phyloP scores from a whole-genome alignment of 2,888 invertebrate genomes.

The Tuta absoluta region DNA sequence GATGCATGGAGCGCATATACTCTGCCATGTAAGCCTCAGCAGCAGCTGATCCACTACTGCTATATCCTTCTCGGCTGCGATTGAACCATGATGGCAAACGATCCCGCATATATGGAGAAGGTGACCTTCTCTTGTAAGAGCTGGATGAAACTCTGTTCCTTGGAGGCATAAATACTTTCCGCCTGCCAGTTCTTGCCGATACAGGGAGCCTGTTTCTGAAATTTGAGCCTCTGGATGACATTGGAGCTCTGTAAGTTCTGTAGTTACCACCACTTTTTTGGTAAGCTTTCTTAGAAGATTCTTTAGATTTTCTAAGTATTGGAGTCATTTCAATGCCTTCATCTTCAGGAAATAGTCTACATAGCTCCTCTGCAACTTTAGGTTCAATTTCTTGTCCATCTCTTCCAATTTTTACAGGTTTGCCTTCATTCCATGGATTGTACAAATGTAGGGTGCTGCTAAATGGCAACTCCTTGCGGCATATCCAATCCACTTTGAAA shows the following conservation, averaged over 20 bases:
- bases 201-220: slow-evolving; percentile 78
- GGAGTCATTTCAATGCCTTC: slow-evolving; percentile 94
- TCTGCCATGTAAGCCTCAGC: slow-evolving; percentile 95
- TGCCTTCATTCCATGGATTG: slow-evolving; percentile 99
- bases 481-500: slow-evolving; percentile 98
- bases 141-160: slow-evolving; percentile 82
- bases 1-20: slow-evolving; percentile 94
- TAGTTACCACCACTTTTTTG: slow-evolving; percentile 77
- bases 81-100: slow-evolving; percentile 84
- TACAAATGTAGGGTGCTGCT: slow-evolving; percentile 95
- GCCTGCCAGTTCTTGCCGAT: slow-evolving; percentile 72
- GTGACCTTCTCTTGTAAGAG: slow-evolving; percentile 80
- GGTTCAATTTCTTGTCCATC: slow-evolving; percentile 99
- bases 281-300: slow-evolving; percentile 86
- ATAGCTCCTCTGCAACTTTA: slow-evolving; percentile 95
- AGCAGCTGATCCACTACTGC: slow-evolving; percentile 76
- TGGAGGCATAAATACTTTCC: slow-evolving; percentile 84
- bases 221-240: slow-evolving; percentile 64
- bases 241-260: slow-evolving; percentile 74
- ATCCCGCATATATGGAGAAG: slow-evolving; percentile 82
- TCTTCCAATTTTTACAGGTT: slow-evolving; percentile 99
- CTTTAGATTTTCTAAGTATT: slow-evolving; percentile 91
- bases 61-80: slow-evolving; percentile 70
- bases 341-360: slow-evolving; percentile 96
- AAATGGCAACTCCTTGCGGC: slow-evolving; percentile 96